Base-by-base conservation (phyloP, 2,113 vertebrate genomes). In the Caretta caretta region DNA sequence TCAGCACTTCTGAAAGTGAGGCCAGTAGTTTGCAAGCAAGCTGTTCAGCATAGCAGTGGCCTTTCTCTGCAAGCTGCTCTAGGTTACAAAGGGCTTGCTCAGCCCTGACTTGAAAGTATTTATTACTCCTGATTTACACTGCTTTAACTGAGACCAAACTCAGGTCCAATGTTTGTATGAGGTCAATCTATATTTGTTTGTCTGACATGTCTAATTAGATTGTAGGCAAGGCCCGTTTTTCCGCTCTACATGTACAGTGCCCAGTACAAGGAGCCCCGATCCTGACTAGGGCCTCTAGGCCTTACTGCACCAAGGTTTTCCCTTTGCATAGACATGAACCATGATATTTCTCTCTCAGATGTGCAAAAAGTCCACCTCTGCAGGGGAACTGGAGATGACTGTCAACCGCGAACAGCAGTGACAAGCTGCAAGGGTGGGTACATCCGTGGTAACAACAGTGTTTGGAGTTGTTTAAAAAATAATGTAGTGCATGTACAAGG, bases 381-480 rank as follows among this genome's bases (percentile, higher is more conserved):
- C 48, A 35, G 46, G 92, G 80, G 90, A 97, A 59, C 27, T 57
- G 53, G 35, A 46, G 38, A 92, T 22, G 76, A 25, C 51, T 51
- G 29, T 90, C 62, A 90, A 78, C 62, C 93, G 54, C 9, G 94
- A 84, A 90, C 20, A 90, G 72, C 56, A 94, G n/a, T 42, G 31
- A 90, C 94, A 93, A 93, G 27, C 49, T 79, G 1, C 82, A 90
- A 83, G 56, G 56, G 90, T 9, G 11, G 76, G 56, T 62, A 1
- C 0, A 90, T 90, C 83, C 84, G 56, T n/a, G 89, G 88, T 83
- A 13, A 5, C 38, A 50, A 65, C 80, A 95, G 91, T 57, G 88
- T 85, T 90, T 78, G 27, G 38, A 95, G 9, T 75, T 85, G 57
- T 90, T 93, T 90, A 59, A 88, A 94, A 42, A 76, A 76, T 76